These are phyloP conservation scores for Botia almorhae DNA, from an alignment of 2,797 vertebrate genomes.

Conservation along the genomic window DNA sequence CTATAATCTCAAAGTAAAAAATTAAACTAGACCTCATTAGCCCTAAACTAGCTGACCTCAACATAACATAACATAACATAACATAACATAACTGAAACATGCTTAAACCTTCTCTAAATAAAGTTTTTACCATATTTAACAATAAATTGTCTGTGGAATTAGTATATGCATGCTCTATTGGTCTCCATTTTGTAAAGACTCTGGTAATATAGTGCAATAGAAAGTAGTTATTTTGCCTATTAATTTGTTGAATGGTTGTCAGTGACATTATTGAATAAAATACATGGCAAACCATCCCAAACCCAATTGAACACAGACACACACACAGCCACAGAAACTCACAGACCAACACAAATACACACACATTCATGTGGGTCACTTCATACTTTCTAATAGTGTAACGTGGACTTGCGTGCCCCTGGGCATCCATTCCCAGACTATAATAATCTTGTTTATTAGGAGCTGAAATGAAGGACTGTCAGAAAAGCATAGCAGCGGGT, in stretches of 20 bases:
- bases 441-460: constrained; percentile 58
- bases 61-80: neutral
- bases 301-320: neutral
- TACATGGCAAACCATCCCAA: constrained; percentile 37
- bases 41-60: no score
- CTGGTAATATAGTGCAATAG: neutral
- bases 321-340: neutral
- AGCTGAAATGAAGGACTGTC: constrained; percentile 30
- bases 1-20: no score
- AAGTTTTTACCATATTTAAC: no score
- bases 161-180: neutral
- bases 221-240: neutral
- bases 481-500: constrained; percentile 14
- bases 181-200: neutral
- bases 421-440: constrained; percentile 42
- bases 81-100: no score
- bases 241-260: neutral
- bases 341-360: constrained; percentile 32
- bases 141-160: neutral
- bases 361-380: constrained; percentile 27
- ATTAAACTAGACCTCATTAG: no score
- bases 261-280: neutral
- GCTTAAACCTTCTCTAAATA: neutral
- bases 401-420: constrained; percentile 27
- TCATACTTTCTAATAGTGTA: constrained; percentile 54